Evolutionary conservation across 2,113 vertebrate species (phyloP).

Genomic region (Xiphorhynchus elegans): DNA sequence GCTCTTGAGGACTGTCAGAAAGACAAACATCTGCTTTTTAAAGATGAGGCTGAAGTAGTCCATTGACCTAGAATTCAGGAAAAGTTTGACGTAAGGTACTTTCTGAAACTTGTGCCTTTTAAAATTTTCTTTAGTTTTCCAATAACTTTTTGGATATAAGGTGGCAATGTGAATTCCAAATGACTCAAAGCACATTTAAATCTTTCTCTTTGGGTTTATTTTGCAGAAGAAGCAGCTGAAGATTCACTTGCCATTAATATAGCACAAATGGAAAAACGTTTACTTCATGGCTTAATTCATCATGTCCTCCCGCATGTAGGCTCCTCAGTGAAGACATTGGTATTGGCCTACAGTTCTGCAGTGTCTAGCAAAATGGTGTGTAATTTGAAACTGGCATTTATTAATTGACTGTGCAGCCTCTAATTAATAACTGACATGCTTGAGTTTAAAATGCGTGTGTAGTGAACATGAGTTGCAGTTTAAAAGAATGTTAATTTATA

Average conservation of each 20-base stretch:
- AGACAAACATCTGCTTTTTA: neutral
- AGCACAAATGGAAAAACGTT: conserved; percentile 88
- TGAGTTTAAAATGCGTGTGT: neutral
- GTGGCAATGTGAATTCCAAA: neutral
- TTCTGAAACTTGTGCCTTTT: neutral
- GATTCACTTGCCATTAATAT: conserved; percentile 82
- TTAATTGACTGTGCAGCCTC: neutral
- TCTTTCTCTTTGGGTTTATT: neutral
- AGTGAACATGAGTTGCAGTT: neutral
- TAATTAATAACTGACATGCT: neutral
- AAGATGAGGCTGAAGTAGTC: neutral
- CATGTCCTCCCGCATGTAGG: conserved; percentile 89
- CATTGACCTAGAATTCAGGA: neutral
- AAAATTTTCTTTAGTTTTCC: neutral
- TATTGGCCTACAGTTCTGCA: conserved; percentile 92
- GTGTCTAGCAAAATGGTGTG: conserved; percentile 96
- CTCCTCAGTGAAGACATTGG: conserved; percentile 88
- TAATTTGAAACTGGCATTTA: neutral
- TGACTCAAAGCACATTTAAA: neutral
- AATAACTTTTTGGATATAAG: neutral
- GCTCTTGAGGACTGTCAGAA: neutral
- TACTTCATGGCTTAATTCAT: conserved; percentile 92
- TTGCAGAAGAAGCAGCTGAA: conserved; percentile 82
- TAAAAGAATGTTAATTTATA: neutral
- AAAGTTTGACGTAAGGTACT: neutral